Evolutionary conservation across 2,113 vertebrate genomes (phyloP).

Genomic region (Clarias gariepinus): DNA sequence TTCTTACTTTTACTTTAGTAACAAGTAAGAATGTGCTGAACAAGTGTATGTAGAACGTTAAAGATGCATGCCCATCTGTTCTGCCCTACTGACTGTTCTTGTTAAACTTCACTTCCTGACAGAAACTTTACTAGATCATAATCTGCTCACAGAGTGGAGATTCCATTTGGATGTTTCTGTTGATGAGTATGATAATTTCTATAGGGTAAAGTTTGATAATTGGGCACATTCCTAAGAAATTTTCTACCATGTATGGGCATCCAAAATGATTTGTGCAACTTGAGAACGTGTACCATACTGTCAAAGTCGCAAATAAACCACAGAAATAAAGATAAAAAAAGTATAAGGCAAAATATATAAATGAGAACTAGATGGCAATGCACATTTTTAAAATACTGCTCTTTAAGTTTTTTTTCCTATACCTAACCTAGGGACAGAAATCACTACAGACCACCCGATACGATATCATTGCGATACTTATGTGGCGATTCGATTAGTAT

Average conservation of each 20-base stretch:
- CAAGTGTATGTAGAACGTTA: background rate
- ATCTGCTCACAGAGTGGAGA: background rate
- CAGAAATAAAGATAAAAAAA: background rate
- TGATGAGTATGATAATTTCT: background rate
- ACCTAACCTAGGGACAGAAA: background rate
- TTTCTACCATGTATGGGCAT: background rate
- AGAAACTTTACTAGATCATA: background rate
- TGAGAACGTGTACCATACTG: background rate
- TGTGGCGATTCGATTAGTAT: too few relatives aligned
- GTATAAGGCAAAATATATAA: background rate
- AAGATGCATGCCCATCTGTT: background rate
- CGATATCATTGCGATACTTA: too few relatives aligned
- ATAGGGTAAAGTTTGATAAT: background rate
- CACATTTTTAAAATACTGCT: background rate
- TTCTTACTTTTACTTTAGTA: background rate
- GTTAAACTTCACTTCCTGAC: slow-evolving; percentile 2
- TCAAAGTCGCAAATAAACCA: background rate
- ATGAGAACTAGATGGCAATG: background rate
- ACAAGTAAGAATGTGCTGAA: background rate
- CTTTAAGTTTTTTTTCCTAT: background rate
- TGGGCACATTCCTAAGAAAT: background rate
- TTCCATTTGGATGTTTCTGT: background rate
- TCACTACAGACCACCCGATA: too few relatives aligned
- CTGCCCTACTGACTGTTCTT: background rate
- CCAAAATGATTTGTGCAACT: background rate